Percentiles rank a stretch among this genome's conserved stretches.
phyloP scores from a whole-genome alignment of 2,797 vertebrate genomes.

The Chloroceryle inda region DNA sequence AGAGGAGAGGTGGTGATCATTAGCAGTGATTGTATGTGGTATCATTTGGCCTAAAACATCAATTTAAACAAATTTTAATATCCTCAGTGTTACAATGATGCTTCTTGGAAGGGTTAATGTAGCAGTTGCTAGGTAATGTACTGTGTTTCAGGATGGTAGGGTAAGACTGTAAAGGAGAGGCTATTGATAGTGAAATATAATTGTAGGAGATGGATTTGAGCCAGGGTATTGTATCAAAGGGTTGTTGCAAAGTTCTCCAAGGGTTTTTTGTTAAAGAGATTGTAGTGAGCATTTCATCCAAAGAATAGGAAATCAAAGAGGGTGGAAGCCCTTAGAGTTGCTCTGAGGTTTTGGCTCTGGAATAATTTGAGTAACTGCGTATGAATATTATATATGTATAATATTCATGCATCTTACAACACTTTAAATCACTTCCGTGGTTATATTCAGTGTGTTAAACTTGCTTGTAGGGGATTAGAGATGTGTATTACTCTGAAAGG shows the following conservation, averaged over 20 bases:
- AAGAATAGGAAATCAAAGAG: constrained; percentile 36
- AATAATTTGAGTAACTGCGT: constrained; percentile 31
- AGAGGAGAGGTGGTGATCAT: not conserved
- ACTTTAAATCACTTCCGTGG: not conserved
- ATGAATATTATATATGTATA: not conserved
- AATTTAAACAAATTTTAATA: not conserved
- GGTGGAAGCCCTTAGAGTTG: constrained; percentile 8
- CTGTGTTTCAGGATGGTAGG: not conserved
- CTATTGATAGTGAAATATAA: constrained; percentile 8
- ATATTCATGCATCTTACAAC: constrained; percentile 18
- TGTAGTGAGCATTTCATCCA: not conserved
- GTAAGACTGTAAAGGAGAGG: not conserved
- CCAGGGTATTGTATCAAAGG: not conserved
- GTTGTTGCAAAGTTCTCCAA: constrained; percentile 36
- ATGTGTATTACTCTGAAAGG: not conserved
- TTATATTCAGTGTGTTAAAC: not conserved
- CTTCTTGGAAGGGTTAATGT: not conserved
- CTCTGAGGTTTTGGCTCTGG: constrained; percentile 54
- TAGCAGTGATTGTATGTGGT: not conserved
- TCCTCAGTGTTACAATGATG: not conserved
- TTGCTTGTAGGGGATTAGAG: not conserved
- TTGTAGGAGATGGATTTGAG: constrained; percentile 31
- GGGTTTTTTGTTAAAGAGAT: constrained; percentile 33
- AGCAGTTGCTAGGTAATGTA: not conserved
- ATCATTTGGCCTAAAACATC: not conserved